Conservation (phyloP, 2,113 vertebrate species). For the Hyla sarda region DNA sequence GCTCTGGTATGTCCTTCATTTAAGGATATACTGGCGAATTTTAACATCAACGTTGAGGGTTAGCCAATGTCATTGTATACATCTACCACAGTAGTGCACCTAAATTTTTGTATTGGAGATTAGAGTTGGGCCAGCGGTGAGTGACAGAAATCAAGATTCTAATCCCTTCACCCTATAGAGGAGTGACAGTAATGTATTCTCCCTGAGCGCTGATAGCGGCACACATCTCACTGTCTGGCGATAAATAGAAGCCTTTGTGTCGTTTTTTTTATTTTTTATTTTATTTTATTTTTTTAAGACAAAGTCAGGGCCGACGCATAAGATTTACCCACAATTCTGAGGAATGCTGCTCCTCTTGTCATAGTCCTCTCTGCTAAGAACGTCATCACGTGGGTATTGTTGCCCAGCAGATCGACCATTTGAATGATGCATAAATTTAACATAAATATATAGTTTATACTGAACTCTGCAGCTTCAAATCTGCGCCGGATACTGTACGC, state of each 20-base stretch:
- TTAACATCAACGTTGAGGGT: no score
- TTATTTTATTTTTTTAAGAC: background rate
- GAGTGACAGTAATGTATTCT: slow-evolving; percentile 17
- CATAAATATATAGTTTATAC: no score
- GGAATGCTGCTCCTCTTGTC: slow-evolving; percentile 2
- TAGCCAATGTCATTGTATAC: no score
- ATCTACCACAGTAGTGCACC: no score
- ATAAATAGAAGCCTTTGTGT: slow-evolving; percentile 1
- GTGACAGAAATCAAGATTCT: background rate
- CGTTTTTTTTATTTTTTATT: background rate
- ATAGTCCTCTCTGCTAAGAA: background rate
- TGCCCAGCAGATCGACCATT: background rate
- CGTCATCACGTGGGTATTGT: background rate
- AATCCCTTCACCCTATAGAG: slow-evolving; percentile 3
- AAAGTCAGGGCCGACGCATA: background rate
- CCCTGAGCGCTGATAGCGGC: background rate
- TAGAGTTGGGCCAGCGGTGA: background rate
- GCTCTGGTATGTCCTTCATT: no score
- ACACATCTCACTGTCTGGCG: background rate
- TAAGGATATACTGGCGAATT: no score
- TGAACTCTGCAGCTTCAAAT: no score
- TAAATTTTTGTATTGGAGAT: no score
- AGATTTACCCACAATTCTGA: background rate
- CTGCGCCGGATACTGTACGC: no score
- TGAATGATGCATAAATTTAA: no score